These are phyloP conservation scores for Pantala flavescens DNA, from an alignment of 1,140 invertebrate species.

Conservation along the genomic window DNA sequence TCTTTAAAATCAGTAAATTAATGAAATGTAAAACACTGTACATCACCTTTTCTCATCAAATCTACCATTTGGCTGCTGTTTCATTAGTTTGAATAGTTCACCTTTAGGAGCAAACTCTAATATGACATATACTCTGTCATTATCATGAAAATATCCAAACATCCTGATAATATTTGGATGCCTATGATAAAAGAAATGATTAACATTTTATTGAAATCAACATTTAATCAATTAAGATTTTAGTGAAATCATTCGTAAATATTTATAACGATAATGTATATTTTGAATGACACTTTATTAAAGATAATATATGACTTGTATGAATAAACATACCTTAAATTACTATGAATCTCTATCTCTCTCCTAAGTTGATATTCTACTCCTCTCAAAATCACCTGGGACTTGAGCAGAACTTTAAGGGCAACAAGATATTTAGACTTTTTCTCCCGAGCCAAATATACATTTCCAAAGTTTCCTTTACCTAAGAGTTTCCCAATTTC, in stretches of 20 bases:
- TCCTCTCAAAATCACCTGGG: conserved; percentile 75
- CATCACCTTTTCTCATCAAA: conserved; percentile 51
- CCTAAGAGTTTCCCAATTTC: conserved; percentile 89
- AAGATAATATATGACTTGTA: neutral
- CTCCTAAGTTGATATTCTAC: conserved; percentile 88
- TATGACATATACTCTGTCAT: conserved; percentile 77
- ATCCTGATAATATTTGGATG: conserved; percentile 87
- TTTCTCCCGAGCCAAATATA: conserved; percentile 92
- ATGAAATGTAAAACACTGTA: conserved; percentile 12
- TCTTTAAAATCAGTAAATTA: neutral
- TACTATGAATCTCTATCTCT: conserved; percentile 88
- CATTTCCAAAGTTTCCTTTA: conserved; percentile 97
- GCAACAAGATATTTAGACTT: conserved; percentile 85
- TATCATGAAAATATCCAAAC: conserved; percentile 86
- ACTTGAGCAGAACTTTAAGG: conserved; percentile 91
- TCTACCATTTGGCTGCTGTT: conserved; percentile 50
- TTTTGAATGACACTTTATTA: too few relatives aligned
- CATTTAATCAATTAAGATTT: too few relatives aligned
- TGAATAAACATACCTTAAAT: conserved; percentile 45
- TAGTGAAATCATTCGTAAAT: too few relatives aligned
- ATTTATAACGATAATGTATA: too few relatives aligned
- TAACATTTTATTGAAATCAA: conserved; percentile 26
- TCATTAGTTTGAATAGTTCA: conserved; percentile 74
- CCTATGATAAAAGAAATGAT: conserved; percentile 38
- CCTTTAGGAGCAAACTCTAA: conserved; percentile 86